A percentile compares a stretch with the other conserved stretches of the same genome.
These are phyloP conservation scores for Cepaea nemoralis DNA, from an alignment of 1,140 invertebrate genomes.

Conservation along the genomic window DNA sequence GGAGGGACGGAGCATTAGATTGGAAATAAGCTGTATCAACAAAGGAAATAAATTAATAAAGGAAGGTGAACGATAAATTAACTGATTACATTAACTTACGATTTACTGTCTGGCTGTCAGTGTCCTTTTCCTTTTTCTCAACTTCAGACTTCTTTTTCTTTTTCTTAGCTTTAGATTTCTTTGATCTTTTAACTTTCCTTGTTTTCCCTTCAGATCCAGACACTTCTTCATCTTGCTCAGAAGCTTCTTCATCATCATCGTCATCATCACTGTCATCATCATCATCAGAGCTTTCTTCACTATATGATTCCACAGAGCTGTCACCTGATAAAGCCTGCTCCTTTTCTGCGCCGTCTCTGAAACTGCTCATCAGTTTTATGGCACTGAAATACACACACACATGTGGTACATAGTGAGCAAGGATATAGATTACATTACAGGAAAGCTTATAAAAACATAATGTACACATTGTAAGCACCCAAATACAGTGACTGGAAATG, in stretches of 20 bases:
- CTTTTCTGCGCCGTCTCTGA: background rate
- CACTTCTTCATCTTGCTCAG: background rate
- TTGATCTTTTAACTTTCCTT: background rate
- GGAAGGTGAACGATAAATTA: no score
- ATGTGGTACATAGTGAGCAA: no score
- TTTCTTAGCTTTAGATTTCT: background rate
- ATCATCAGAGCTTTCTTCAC: conserved; percentile 3
- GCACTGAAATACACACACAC: background rate
- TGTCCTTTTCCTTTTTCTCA: background rate
- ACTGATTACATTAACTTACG: no score
- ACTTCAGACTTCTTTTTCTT: no score
- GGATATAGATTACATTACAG: no score
- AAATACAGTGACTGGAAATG: no score
- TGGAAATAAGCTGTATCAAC: no score
- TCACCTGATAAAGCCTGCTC: background rate
- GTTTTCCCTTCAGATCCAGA: background rate
- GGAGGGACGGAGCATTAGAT: no score
- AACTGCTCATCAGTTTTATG: conserved; percentile 1
- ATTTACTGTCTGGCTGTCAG: background rate
- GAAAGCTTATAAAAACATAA: no score
- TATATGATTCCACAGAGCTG: background rate
- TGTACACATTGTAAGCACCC: no score
- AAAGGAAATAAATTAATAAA: no score
- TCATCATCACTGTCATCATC: background rate
- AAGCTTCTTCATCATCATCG: background rate